Base-by-base conservation (phyloP, 1,140 invertebrate species). In the Anoplophora glabripennis region DNA sequence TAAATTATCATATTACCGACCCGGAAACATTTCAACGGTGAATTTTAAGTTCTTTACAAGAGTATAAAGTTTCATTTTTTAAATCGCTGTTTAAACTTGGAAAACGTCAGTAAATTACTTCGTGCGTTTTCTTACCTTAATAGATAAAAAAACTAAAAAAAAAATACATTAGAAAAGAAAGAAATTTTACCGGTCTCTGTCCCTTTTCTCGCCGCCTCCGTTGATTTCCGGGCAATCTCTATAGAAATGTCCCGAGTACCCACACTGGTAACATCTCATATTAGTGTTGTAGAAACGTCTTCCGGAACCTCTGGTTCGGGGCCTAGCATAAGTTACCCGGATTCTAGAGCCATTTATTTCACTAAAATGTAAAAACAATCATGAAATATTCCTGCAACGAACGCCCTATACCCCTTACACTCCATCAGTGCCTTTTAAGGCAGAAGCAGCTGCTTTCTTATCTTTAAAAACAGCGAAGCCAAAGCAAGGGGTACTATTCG, bases 391-490 rank as follows among this genome's bases (percentile, higher is more conserved):
- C 11, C 1, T 12, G 44, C 7, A 56, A 46, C n/a, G n/a, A n/a
- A 44, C 1, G 46, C 17, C 18, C 5, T 21, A 42, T 17, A 33
- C 37, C 17, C 75, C 76, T 75, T 80, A 85, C 83, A 78, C 76
- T 70, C 86, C 86, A 78, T 89, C 85, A 28, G 85, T 72, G 47
- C 75, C 83, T 65, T 80, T 78, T 12, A 84, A 76, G 21, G 86
- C 84, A 72, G 86, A 85, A 63, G 83, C 84, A 17, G 86, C 87
- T 78, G 88, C 84, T 59, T 86, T 78, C 52, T 80, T 79, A 71
- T 87, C 84, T 74, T 87, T 85, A 74, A 81, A 89, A 60, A 89
- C 87, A 51, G 88, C 81, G 77, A 89, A 89, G 17, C 87, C 87
- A 80, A 89, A 89, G 28, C 87, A 83, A 1, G 81, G 80, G 28